A percentile compares a stretch with the other conserved stretches of the same genome.
These are phyloP conservation scores for Neoniphon sammara DNA, from an alignment of 2,797 vertebrate species.

Conservation along the genomic window DNA sequence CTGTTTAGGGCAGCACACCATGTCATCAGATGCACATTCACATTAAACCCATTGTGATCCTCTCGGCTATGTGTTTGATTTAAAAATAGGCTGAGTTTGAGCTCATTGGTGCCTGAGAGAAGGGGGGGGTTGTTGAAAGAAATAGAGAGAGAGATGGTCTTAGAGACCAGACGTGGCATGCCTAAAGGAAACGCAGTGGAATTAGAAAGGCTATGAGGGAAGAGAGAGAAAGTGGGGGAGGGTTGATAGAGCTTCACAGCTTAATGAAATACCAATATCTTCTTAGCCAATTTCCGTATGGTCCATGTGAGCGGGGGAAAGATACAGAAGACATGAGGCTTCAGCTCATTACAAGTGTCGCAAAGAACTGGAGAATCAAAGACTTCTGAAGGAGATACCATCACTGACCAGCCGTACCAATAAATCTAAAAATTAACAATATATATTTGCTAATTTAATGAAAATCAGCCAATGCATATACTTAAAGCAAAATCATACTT, in stretches of 20 bases:
- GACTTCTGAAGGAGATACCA: background rate
- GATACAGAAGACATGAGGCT: background rate
- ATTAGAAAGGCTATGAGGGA: constrained; percentile 24
- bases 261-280: constrained; percentile 48
- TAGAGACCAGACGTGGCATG: constrained; percentile 36
- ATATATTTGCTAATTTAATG: background rate
- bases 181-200: constrained; percentile 34
- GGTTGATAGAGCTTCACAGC: constrained; percentile 20
- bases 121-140: background rate
- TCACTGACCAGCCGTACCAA: background rate
- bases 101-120: constrained; percentile 23
- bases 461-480: background rate
- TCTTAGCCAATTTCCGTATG: constrained; percentile 41
- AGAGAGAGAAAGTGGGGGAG: background rate
- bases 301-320: constrained; percentile 4
- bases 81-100: constrained; percentile 62
- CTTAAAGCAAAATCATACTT: background rate
- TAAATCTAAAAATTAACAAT: constrained; percentile 4
- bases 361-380: constrained; percentile 23
- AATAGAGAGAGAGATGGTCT: constrained; percentile 24
- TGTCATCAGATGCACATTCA: constrained; percentile 38
- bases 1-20: constrained; percentile 24
- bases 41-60: constrained; percentile 22
- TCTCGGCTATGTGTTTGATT: constrained; percentile 15
- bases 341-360: constrained; percentile 20